Conservation (phyloP, 2,113 vertebrate species). For the Erythrolamprus reginae region DNA sequence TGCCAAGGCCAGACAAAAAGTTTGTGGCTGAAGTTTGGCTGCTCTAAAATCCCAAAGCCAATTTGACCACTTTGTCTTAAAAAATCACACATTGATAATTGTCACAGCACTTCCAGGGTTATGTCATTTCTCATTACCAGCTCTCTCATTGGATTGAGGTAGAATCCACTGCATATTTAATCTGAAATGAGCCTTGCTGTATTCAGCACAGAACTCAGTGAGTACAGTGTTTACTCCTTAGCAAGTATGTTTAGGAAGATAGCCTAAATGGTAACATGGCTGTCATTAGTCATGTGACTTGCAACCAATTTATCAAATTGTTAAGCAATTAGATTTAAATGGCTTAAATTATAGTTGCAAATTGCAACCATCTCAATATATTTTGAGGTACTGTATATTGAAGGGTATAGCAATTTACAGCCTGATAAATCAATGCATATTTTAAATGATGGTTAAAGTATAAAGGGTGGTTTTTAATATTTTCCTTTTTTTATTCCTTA, state of each 20-base stretch:
- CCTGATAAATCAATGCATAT: neutral
- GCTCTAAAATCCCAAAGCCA: neutral
- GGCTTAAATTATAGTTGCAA: neutral
- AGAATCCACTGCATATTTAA: neutral
- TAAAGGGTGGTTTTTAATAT: neutral
- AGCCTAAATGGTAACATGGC: neutral
- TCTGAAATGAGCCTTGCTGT: neutral
- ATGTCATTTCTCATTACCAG: neutral
- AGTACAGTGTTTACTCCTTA: neutral
- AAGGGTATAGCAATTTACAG: neutral
- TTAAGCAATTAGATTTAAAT: conserved; percentile 1
- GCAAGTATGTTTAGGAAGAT: neutral
- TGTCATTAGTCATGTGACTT: neutral
- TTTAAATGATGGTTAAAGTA: neutral
- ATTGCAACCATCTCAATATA: neutral
- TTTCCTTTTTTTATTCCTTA: neutral
- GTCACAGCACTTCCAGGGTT: neutral
- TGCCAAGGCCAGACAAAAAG: neutral
- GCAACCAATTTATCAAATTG: neutral
- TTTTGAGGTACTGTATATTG: neutral
- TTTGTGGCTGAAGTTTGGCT: neutral
- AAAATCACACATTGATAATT: neutral
- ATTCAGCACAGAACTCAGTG: neutral
- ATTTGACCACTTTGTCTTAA: neutral
- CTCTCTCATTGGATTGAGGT: neutral